Base-by-base conservation (phyloP, 2,797 vertebrate genomes). In the Rhinichthys osculus region DNA sequence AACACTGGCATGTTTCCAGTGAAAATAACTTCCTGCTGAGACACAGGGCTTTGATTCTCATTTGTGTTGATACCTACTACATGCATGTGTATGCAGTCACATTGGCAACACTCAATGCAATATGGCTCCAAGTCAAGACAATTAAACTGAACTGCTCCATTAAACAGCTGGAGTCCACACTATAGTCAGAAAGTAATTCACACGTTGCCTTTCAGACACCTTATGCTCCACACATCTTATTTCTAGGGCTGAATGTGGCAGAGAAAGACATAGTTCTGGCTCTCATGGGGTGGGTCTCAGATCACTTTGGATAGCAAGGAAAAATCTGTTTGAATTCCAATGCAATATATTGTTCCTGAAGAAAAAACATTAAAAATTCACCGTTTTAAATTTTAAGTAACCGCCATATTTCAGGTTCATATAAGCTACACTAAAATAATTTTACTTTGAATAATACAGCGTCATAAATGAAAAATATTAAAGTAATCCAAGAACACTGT, bases 401-500 rank as follows among this genome's bases (percentile, higher is more conserved):
- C 30, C 50, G 13, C 3, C 47, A 57, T 14, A 7, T 38, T 21
- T 8, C 14, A 73, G 14, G n/a, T 17, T 50, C 17, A 19, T 47
- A 47, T 50, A 33, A 17, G 14, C n/a, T 85, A 42, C 67, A 77
- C 52, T 84, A 76, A 86, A 40, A 21, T 52, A n/a, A 30, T 72
- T 4, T 59, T 40, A 72, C n/a, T 64, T 42, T 66, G n/a, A 19
- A 35, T 71, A 78, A 27, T 54, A 7, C 62, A 64, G 10, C 4
- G 5, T 16, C 10, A 10, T 88, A 71, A 88, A 72, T 44, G 50
- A 59, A 78, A 78, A 57, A 71, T 27, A 81, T 70, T 23, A 79
- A 67, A 86, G 50, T 50, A 33, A 44, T 83, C 64, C 73, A 80
- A 80, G 33, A 50, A 80, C 38, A 40, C 30, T 69, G 78, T 83